Evolutionary conservation across 2,797 vertebrate species (phyloP), one percentile per base, ranked within the genome.

Genomic region (Euthynnus affinis): DNA sequence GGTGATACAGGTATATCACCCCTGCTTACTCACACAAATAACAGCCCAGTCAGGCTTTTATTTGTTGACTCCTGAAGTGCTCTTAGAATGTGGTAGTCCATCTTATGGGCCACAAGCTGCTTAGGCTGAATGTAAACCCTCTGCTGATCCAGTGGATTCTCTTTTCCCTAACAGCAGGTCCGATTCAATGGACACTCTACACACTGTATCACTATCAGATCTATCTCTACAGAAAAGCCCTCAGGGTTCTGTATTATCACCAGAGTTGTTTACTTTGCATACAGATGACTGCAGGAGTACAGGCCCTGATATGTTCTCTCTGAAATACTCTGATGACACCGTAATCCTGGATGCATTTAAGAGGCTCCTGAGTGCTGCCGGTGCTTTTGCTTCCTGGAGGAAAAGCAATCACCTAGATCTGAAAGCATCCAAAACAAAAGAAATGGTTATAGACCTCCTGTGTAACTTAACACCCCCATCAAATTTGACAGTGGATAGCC

Each of bases 211-310:
- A 53, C 60, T 46, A 68, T 85, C 85, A 57, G 61, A 89, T 85
- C 77, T 10, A 22, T 63, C 73, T 48, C 76, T 23, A 52, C 62
- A 49, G 55, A 73, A 83, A 73, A 59, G 49, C 73, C 73, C 71
- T 3, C 52, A 83, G 80, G 72, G 15, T 20, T 74, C 58, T 53
- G 72, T 44, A 56, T 74, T 69, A 83, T 87, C 83, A 65, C 34
- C 34, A 2, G 52, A 6, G 48, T 71, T 80, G 71, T 82, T 88
- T 82, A 78, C 84, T 87, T 81, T 84, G 82, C 89, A 88, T 89
- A 74, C 78, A 83, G 70, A 86, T 62, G 76, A 74, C 70, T 64
- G 57, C 63, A 60, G 67, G 57, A 72, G 81, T 9, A 14, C 13
- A 52, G 76, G 42, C 27, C 51, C 57, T 34, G 15, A 80, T 67